These are phyloP conservation scores for Muscidifurax raptorellus DNA, from an alignment of 1,140 invertebrate species.

Conservation along the genomic window DNA sequence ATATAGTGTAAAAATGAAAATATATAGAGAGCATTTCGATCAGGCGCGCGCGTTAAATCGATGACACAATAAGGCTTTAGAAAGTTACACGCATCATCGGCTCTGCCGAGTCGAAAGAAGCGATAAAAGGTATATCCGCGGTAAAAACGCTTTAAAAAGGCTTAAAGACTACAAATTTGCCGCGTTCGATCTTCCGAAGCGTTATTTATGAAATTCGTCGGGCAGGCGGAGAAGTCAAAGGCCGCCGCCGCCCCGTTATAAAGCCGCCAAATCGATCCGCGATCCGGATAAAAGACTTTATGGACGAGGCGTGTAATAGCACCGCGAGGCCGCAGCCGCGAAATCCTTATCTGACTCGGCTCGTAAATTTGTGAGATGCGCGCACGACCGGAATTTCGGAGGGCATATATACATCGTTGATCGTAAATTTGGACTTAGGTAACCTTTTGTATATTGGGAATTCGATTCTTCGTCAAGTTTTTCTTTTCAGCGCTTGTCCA, in stretches of 20 bases:
- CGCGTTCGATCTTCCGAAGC: not conserved
- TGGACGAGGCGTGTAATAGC: slow-evolving; percentile 25
- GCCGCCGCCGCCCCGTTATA: slow-evolving; percentile 36
- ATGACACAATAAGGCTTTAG: not conserved
- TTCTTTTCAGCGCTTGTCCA: too few relatives aligned
- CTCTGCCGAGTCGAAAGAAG: not conserved
- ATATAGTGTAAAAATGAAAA: too few relatives aligned
- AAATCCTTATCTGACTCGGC: slow-evolving; percentile 31
- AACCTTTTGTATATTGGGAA: not conserved
- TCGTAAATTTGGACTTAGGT: slow-evolving; percentile 1
- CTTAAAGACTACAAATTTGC: slow-evolving; percentile 37
- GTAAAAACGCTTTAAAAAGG: slow-evolving; percentile 8
- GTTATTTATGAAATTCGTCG: slow-evolving; percentile 48
- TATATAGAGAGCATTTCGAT: too few relatives aligned
- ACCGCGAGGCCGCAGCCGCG: not conserved
- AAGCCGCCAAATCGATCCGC: slow-evolving; percentile 29
- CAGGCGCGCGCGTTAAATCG: not conserved
- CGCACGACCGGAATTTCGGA: not conserved
- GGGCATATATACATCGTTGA: not conserved
- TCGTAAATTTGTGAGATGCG: slow-evolving; percentile 37
- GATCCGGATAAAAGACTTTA: slow-evolving; percentile 46
- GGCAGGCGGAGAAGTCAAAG: slow-evolving; percentile 27
- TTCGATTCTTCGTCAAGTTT: not conserved
- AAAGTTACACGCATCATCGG: not conserved
- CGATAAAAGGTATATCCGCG: not conserved